These are phyloP conservation scores for Syngnathus typhle DNA, from an alignment of 2,113 vertebrate genomes.

Conservation along the genomic window DNA sequence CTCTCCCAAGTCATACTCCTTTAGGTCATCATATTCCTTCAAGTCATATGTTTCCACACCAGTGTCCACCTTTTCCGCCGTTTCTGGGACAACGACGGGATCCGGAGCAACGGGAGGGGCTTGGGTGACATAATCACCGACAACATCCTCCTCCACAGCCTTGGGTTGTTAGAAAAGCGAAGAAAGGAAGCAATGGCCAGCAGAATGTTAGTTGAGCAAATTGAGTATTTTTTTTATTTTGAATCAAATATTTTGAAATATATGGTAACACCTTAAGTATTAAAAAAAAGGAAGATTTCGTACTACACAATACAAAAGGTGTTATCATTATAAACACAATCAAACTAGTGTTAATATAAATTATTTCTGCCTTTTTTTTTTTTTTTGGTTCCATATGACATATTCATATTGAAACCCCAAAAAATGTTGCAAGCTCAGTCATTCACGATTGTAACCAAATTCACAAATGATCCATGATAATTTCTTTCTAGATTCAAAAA, in stretches of 20 bases:
- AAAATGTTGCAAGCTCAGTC: conserved; percentile 19
- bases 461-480: neutral
- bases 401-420: neutral
- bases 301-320: conserved; percentile 52
- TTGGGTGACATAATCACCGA: conserved; percentile 82
- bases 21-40: conserved; percentile 89
- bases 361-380: conserved; percentile 42
- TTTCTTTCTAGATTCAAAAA: conserved; percentile 26
- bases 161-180: conserved; percentile 73
- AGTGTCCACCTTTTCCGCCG: conserved; percentile 57
- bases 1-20: conserved; percentile 69
- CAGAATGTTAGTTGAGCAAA: conserved; percentile 84
- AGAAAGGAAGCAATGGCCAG: conserved; percentile 53
- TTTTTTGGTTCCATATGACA: conserved; percentile 17
- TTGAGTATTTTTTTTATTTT: conserved; percentile 53
- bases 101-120: conserved; percentile 76
- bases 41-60: conserved; percentile 80
- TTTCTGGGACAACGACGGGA: conserved; percentile 71
- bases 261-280: conserved; percentile 52
- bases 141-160: conserved; percentile 86
- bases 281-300: neutral
- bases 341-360: conserved; percentile 22
- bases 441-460: conserved; percentile 11
- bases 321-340: conserved; percentile 40
- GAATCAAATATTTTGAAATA: conserved; percentile 48